A percentile compares a stretch with the other conserved stretches of the same genome.
phyloP scores from a whole-genome alignment of 1,140 invertebrate genomes.

The Drosophila varians region DNA sequence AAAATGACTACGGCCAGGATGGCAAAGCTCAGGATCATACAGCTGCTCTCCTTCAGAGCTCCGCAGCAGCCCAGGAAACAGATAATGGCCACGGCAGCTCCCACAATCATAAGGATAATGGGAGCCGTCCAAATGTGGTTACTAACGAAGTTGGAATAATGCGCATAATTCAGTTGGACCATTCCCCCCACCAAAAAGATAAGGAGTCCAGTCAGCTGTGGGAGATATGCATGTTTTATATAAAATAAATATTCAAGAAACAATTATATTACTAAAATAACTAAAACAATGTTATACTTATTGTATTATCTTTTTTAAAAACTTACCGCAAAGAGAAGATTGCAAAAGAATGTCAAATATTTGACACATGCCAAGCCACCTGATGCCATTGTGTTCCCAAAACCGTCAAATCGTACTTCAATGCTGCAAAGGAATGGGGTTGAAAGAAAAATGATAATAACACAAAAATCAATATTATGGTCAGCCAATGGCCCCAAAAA shows the following conservation, averaged over 20 bases:
- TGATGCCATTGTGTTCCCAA: constrained; percentile 84
- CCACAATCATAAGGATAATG: constrained; percentile 92
- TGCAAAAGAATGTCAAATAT: constrained; percentile 93
- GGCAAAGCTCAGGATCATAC: constrained; percentile 95
- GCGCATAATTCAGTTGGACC: constrained; percentile 87
- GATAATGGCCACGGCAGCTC: constrained; percentile 92
- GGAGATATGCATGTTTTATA: constrained; percentile 3
- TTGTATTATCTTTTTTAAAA: not conserved
- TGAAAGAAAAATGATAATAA: constrained; percentile 42
- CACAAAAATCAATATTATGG: constrained; percentile 65
- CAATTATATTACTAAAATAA: no score
- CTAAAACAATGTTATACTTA: no score
- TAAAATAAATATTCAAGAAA: not conserved
- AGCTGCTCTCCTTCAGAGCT: constrained; percentile 93
- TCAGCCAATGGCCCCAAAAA: constrained; percentile 28
- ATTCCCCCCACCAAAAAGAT: constrained; percentile 90
- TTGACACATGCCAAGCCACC: constrained; percentile 91
- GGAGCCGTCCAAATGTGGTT: constrained; percentile 89
- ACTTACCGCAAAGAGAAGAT: constrained; percentile 93
- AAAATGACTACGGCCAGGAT: constrained; percentile 92
- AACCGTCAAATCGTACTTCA: constrained; percentile 25
- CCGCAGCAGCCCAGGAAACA: constrained; percentile 96
- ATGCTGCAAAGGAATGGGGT: constrained; percentile 27
- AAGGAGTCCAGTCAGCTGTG: constrained; percentile 90
- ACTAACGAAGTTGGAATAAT: constrained; percentile 88